Evolutionary conservation across 1,140 invertebrate species (phyloP).

Genomic region (Sesamia nonagrioides): DNA sequence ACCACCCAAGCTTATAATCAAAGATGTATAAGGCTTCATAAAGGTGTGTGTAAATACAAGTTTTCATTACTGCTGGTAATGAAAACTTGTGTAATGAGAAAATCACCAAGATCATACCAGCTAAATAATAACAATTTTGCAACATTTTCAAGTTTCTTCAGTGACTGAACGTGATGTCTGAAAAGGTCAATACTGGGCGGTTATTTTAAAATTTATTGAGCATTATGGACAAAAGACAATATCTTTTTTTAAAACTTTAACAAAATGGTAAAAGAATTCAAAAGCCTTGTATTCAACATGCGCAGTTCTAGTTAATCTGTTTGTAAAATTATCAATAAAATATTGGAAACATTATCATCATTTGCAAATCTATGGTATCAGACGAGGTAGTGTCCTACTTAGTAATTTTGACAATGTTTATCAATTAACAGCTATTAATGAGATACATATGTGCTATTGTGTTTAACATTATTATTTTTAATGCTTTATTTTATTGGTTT

Average conservation of each 20-base stretch:
- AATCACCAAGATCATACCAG: background rate
- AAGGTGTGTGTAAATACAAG: too few relatives aligned
- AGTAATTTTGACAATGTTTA: background rate
- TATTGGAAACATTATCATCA: background rate
- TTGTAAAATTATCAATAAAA: background rate
- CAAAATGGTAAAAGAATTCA: background rate
- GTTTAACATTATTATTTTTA: background rate
- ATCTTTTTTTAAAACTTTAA: background rate
- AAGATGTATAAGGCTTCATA: background rate
- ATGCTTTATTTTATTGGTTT: too few relatives aligned
- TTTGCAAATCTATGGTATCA: slow-evolving; percentile 13
- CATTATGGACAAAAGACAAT: too few relatives aligned
- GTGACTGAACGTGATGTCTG: background rate
- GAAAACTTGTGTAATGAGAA: background rate
- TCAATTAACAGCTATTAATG: background rate
- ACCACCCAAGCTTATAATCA: too few relatives aligned
- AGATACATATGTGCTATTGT: background rate
- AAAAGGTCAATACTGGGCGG: background rate
- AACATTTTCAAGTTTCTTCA: background rate
- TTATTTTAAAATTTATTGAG: too few relatives aligned
- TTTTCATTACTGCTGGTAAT: too few relatives aligned
- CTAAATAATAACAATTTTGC: background rate
- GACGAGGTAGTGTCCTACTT: background rate
- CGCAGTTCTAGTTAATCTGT: background rate
- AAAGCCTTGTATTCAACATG: background rate